Base-by-base conservation (phyloP, 2,113 vertebrate genomes). In the Callopanchax toddi region DNA sequence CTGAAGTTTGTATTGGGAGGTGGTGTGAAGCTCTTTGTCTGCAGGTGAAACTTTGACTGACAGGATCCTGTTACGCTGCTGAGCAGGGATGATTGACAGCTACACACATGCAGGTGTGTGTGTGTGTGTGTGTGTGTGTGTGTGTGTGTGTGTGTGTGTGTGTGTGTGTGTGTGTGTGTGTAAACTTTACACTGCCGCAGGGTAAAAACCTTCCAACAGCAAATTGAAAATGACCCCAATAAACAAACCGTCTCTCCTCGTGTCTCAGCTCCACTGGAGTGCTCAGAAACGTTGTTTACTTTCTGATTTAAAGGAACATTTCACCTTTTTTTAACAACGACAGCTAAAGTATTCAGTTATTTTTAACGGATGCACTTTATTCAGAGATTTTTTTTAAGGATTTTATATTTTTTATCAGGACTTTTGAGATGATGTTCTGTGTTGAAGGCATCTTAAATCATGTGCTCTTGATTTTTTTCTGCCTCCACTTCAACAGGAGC, bases 141-240 rank as follows among this genome's bases (percentile, higher is more conserved):
- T 32, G 29, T 32, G 29, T 32, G 29, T 32, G 29, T 32, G 26
- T 26, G 26, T 26, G 26, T 26, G 26, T 26, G 26, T 26, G 26
- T 26, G 26, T 26, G 16, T 17, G 23, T 48, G 18, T 34, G 52
- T 34, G 51, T 52, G 23, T 43, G 45, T 45, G 60, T 39, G 48
- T 46, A 22, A 20, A 32, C 59, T 53, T 44, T 39, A 54, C 59
- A 48, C 37, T 23, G 51, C 64, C 40, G 64, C n/a, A 3, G 55
- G 78, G 26, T 16, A 29, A n/a, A 65, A 62, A 72, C 16, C 22
- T 20, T 48, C 48, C 40, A 37, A 40, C 40, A 53, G 56, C 56
- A 81, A 77, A 74, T 74, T 66, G 48, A 77, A 71, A 67, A 62
- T 70, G 60, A 74, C 65, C 65, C 69, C 69, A 11, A 57, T 67